Evolutionary conservation across 2,113 vertebrate genomes (phyloP), one percentile per base, ranked within the genome.

Genomic region (Mustela lutreola): DNA sequence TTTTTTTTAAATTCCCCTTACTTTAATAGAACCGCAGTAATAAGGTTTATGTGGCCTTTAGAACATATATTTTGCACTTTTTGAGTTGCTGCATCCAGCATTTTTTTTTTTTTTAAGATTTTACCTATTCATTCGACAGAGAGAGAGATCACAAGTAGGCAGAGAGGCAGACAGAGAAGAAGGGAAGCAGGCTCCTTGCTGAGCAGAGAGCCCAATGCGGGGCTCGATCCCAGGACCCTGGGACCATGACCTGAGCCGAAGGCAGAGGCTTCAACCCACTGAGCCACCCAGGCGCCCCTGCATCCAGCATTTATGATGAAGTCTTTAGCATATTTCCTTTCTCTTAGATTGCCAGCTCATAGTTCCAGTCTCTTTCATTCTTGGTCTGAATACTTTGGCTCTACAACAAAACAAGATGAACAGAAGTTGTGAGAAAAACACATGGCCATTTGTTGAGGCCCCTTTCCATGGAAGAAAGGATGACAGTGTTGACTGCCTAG

Each of bases 351-450:
- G 39, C 76, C 63, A 22, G 26, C 28, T 79, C 4, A 58, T 56
- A 62, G 22, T 28, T 76, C 60, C 16, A 10, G 3, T 39, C 1
- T 56, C 5, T 42, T 89, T 79, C 12, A 50, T 28, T 70, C 24
- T 53, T 36, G 28, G 6, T 81, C 78, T 60, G 12, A 76, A 33
- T 18, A 78, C n/a, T 21, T 93, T 93, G 33, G 62, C 45, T 15
- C 83, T 94, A 24, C 53, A 84, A 70, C 22, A 83, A 96, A 88
- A 76, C 18, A 89, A 70, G n/a, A 24, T 60, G 28, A 73, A 15
- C 12, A 71, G 48, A 91, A 95, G 15, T 90, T n/a, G 50, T 84
- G 15, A 89, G 81, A 48, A 71, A 94, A 90, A 89, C 11, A 65
- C 5, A 62, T 11, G 60, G 5, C n/a, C 33, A 50, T 62, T 75